Percentiles rank a stretch among this genome's conserved stretches.
Conservation (phyloP, 2,797 vertebrate genomes). For the Eulemur rubriventer region DNA sequence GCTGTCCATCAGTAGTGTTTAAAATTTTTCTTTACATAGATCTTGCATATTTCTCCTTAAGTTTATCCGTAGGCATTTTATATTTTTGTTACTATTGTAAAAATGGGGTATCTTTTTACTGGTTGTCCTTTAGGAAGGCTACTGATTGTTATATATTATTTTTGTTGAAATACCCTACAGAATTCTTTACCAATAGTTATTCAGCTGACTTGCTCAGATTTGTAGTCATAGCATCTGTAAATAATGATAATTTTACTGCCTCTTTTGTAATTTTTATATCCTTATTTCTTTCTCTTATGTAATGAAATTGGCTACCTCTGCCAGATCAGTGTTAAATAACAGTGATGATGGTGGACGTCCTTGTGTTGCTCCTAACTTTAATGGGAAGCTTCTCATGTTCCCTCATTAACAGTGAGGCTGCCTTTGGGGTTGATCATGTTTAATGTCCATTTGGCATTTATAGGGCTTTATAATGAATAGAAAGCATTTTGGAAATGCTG, state of each 20-base stretch:
- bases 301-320: not conserved
- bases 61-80: not conserved
- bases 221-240: not conserved
- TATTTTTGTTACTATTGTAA: not conserved
- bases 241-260: not conserved
- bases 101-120: not conserved
- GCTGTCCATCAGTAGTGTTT: not conserved
- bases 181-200: not conserved
- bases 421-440: not conserved
- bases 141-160: not conserved
- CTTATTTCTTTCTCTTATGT: not conserved
- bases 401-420: not conserved
- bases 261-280: not conserved
- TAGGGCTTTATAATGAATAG: not conserved
- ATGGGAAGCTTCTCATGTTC: not conserved
- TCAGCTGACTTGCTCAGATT: not conserved
- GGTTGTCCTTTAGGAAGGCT: not conserved
- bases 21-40: not conserved
- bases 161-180: not conserved
- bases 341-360: not conserved
- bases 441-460: not conserved
- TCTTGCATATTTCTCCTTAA: not conserved
- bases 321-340: not conserved
- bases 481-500: conserved; percentile 14
- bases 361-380: not conserved